A percentile compares a stretch with the other conserved stretches of the same genome.
These are phyloP conservation scores for Brachionus sp. DNA, from an alignment of 1,140 invertebrate genomes.

Conservation along the genomic window DNA sequence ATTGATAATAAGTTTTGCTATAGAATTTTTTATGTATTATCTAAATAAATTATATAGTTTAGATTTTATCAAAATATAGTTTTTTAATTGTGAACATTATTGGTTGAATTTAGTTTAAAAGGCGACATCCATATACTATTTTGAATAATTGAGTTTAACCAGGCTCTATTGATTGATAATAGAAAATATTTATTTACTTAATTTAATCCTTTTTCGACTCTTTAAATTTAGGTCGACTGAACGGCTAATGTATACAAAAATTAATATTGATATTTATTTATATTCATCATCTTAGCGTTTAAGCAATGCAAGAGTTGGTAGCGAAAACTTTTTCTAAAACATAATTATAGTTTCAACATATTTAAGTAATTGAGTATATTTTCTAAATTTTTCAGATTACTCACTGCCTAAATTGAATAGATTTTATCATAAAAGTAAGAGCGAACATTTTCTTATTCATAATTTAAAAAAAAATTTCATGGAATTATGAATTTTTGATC, in stretches of 20 bases:
- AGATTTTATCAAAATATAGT: neutral
- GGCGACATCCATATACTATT: neutral
- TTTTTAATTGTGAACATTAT: neutral
- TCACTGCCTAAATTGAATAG: too few species aligned
- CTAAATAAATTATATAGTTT: neutral
- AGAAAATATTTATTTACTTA: constrained; percentile 34
- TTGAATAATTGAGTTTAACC: constrained; percentile 6
- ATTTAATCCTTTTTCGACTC: constrained; percentile 49
- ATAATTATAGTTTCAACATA: neutral
- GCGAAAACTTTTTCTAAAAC: neutral
- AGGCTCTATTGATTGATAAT: neutral
- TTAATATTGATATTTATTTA: neutral
- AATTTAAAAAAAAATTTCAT: neutral
- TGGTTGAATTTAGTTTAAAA: neutral
- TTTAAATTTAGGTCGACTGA: neutral
- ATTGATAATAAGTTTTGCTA: neutral
- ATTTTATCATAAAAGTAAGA: neutral
- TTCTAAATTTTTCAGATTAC: too few species aligned
- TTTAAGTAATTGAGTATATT: neutral
- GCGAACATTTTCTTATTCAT: neutral
- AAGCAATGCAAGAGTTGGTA: neutral
- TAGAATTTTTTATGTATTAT: neutral
- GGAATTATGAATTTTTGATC: neutral
- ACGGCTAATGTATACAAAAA: neutral
- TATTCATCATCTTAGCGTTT: neutral